Conservation (phyloP, 2,797 vertebrate species). For the Cyprinella venusta region DNA sequence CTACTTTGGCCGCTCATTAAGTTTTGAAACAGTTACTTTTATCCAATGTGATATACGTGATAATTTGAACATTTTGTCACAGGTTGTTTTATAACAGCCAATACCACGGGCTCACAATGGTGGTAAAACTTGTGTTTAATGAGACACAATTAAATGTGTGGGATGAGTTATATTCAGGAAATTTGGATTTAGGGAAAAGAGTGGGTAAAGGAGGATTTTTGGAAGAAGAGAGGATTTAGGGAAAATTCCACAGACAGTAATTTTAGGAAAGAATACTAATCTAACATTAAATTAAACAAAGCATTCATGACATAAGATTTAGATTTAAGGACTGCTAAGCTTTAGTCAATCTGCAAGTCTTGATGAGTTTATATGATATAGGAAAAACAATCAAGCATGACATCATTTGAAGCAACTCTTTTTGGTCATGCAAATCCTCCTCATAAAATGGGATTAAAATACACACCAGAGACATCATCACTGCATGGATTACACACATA, state of each 20-base stretch:
- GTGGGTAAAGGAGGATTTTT: background rate
- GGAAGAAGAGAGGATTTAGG: background rate
- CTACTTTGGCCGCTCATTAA: background rate
- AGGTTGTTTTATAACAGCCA: background rate
- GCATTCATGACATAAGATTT: constrained; percentile 1
- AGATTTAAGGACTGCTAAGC: background rate
- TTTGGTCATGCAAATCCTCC: constrained; percentile 27
- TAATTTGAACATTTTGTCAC: background rate
- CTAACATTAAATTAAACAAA: constrained; percentile 6
- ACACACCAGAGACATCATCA: background rate
- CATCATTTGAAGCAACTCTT: constrained; percentile 24
- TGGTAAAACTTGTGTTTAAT: background rate
- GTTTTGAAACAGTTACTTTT: background rate
- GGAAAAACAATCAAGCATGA: background rate
- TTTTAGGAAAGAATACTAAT: background rate
- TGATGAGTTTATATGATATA: background rate
- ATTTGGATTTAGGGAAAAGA: background rate
- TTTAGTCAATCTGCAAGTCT: constrained; percentile 1
- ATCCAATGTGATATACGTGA: background rate
- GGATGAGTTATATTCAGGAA: background rate
- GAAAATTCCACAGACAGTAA: background rate
- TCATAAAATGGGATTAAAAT: background rate
- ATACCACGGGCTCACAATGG: background rate
- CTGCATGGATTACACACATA: background rate
- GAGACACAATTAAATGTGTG: background rate